Evolutionary conservation across 35 echinoderm and acorn worm genomes (phyloP).

Genomic region (Chiridota heheva): DNA sequence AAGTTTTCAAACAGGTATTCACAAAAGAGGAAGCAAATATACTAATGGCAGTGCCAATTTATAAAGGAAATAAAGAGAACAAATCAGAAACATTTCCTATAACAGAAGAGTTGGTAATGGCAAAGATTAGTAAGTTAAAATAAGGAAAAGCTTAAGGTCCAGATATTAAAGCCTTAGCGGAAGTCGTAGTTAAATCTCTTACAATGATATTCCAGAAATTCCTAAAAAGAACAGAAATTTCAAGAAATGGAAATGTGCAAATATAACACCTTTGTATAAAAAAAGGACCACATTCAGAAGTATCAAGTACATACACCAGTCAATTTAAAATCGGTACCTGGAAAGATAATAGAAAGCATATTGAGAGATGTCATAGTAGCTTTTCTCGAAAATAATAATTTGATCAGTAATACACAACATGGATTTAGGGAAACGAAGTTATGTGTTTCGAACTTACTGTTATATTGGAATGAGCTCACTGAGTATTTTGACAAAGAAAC

Average conservation of each 20-base stretch:
- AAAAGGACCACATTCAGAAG: background rate
- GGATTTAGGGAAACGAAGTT: background rate
- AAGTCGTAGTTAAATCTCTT: background rate
- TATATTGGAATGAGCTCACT: constrained; percentile 12
- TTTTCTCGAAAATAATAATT: background rate
- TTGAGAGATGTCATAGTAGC: background rate
- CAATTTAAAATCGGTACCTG: constrained; percentile 11
- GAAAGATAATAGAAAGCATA: constrained; percentile 7
- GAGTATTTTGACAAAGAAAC: constrained; percentile 11
- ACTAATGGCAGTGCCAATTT: constrained; percentile 1
- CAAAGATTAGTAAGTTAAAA: constrained; percentile 4
- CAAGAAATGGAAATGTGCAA: constrained; percentile 35
- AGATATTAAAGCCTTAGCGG: constrained; percentile 28
- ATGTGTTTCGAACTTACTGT: background rate
- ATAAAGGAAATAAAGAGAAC: constrained; percentile 1
- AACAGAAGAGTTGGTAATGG: constrained; percentile 20
- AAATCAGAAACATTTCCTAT: background rate
- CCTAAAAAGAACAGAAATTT: background rate
- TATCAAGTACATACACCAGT: background rate
- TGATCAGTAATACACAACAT: constrained; percentile 8
- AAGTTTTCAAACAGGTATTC: background rate
- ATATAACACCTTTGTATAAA: constrained; percentile 28
- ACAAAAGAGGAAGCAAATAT: background rate
- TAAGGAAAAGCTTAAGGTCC: background rate
- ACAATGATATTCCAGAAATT: constrained; percentile 15